Conservation (phyloP, 2,888 invertebrate species). For the Ethmia dodecea region DNA sequence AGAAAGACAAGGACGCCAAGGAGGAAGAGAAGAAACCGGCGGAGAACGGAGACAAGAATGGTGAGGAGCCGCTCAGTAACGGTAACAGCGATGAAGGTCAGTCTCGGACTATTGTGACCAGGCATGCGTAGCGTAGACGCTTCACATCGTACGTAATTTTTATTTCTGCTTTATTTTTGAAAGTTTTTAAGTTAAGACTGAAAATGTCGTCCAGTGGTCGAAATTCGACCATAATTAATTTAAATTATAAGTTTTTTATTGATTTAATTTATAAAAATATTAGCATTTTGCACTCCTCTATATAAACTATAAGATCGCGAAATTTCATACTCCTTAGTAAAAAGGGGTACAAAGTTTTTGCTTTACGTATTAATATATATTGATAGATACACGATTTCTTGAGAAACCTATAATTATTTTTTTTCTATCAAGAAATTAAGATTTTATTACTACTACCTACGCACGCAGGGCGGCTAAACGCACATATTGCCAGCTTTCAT, state of each 20-base stretch:
- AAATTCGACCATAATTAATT: no score
- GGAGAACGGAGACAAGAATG: conserved; percentile 69
- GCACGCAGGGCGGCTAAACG: conserved; percentile 62
- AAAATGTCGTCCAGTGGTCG: no score
- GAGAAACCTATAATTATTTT: no score
- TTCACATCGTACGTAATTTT: conserved; percentile 30
- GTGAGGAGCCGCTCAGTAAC: conserved; percentile 72
- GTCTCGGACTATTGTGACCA: conserved; percentile 59
- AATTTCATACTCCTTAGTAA: no score
- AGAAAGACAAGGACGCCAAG: conserved; percentile 79
- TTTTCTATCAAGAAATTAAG: no score
- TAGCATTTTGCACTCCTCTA: no score
- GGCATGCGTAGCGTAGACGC: conserved; percentile 55
- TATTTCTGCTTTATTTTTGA: conserved; percentile 32
- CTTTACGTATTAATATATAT: no score
- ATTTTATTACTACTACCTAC: conserved; percentile 34
- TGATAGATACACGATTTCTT: no score
- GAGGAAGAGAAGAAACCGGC: conserved; percentile 71
- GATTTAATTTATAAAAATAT: no score
- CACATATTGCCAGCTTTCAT: conserved; percentile 24
- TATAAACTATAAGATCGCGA: no score
- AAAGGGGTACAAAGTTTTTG: no score
- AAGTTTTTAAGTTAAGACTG: conserved; percentile 1
- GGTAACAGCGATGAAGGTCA: conserved; percentile 76
- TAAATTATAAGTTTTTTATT: no score